Percentiles rank a stretch among this genome's conserved stretches.
phyloP scores from a whole-genome alignment of 2,113 vertebrate species.

The Anoura caudifer region DNA sequence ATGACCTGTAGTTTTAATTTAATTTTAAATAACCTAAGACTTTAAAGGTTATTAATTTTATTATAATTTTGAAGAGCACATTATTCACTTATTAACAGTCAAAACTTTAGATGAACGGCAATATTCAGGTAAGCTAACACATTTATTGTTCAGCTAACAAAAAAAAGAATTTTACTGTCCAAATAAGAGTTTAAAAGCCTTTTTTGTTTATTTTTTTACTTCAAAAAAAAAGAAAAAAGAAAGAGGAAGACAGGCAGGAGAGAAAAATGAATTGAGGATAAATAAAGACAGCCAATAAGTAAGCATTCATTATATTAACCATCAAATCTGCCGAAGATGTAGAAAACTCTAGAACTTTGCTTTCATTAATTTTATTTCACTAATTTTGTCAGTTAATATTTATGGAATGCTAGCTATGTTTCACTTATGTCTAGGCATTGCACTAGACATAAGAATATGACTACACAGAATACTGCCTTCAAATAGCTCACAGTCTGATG shows the following conservation, averaged over 20 bases:
- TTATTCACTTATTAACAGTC: background rate
- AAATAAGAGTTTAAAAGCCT: background rate
- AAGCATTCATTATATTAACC: background rate
- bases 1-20: slow-evolving; percentile 59
- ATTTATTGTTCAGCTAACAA: background rate
- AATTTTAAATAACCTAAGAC: slow-evolving; percentile 52
- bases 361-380: background rate
- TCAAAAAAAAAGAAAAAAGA: background rate
- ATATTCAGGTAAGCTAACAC: background rate
- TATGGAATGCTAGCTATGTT: background rate
- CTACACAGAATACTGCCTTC: background rate
- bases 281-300: background rate
- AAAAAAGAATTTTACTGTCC: background rate
- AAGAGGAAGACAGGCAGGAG: background rate
- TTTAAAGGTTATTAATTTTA: background rate
- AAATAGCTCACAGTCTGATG: background rate
- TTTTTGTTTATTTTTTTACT: background rate
- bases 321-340: background rate
- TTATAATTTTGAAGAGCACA: background rate
- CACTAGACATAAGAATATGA: background rate
- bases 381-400: background rate
- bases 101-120: background rate
- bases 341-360: background rate
- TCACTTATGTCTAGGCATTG: background rate
- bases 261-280: background rate